Evolutionary conservation across 1,140 invertebrate species (phyloP).

Genomic region (Temnothorax longispinosus): DNA sequence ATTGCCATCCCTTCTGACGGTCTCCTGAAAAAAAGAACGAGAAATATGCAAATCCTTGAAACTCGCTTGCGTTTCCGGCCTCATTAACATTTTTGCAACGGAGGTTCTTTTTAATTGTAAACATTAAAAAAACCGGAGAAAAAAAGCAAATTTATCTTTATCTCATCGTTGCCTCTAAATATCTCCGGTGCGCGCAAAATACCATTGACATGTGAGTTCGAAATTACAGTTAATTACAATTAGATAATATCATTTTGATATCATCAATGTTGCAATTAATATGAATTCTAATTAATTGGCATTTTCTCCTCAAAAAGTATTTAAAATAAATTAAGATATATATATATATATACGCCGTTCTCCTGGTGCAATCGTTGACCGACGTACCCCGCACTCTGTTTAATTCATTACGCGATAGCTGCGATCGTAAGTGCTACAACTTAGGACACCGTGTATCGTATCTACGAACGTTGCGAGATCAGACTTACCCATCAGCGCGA

Average conservation of each 20-base stretch:
- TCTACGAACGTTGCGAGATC: background rate
- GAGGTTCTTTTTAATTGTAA: conserved; percentile 2
- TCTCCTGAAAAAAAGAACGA: conserved; percentile 86
- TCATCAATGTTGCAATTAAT: background rate
- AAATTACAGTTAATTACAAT: conserved; percentile 19
- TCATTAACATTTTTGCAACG: conserved; percentile 28
- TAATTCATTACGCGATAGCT: background rate
- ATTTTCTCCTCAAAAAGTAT: no score
- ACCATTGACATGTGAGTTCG: background rate
- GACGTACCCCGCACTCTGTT: background rate
- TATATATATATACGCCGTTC: no score
- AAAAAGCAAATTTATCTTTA: conserved; percentile 13
- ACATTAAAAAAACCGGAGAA: background rate
- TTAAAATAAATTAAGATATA: background rate
- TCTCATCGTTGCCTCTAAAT: background rate
- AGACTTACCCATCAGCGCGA: conserved; percentile 91
- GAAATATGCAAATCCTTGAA: conserved; percentile 40
- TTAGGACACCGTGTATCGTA: background rate
- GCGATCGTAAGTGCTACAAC: background rate
- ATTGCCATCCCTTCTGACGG: conserved; percentile 97
- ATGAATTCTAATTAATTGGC: background rate
- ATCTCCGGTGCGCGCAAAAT: background rate
- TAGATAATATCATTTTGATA: background rate
- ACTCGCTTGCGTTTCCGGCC: background rate
- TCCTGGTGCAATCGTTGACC: background rate